These are phyloP conservation scores for Aegithalos caudatus DNA, from an alignment of 2,113 vertebrate species.

Conservation along the genomic window DNA sequence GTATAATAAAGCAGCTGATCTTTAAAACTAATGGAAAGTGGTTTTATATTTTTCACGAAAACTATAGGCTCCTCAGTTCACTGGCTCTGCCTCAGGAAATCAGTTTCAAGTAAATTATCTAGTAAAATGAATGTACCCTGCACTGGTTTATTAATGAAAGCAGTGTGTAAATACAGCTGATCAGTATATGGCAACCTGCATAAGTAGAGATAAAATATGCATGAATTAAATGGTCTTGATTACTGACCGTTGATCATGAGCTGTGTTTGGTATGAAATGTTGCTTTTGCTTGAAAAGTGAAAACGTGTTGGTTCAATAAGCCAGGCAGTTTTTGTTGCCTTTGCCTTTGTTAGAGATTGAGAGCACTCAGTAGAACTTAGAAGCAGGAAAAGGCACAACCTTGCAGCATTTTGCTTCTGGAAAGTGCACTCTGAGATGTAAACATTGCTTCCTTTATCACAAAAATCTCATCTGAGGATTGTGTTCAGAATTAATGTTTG, in stretches of 20 bases:
- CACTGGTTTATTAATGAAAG: conserved; percentile 10
- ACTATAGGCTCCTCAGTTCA: background rate
- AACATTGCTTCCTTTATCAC: background rate
- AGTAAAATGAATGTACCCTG: background rate
- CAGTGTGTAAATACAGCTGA: background rate
- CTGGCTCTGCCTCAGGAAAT: conserved; percentile 6
- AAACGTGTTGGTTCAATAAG: fast-evolving
- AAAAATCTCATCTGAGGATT: background rate
- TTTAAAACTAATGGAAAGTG: conserved; percentile 40
- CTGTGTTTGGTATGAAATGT: background rate
- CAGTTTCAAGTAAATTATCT: conserved; percentile 5
- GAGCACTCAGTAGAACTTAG: background rate
- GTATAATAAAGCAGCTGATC: conserved; percentile 45
- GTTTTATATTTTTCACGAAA: conserved; percentile 22
- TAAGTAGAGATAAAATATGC: background rate
- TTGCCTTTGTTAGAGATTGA: background rate
- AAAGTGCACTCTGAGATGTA: background rate
- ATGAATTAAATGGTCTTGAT: background rate
- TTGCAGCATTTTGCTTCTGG: background rate
- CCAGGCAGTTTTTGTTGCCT: background rate
- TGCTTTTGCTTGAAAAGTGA: background rate
- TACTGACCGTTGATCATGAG: background rate
- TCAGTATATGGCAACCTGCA: background rate
- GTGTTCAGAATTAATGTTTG: background rate
- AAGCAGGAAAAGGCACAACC: background rate